These are phyloP conservation scores for Terebella lapidaria DNA, from an alignment of 2,888 invertebrate genomes.

Conservation along the genomic window DNA sequence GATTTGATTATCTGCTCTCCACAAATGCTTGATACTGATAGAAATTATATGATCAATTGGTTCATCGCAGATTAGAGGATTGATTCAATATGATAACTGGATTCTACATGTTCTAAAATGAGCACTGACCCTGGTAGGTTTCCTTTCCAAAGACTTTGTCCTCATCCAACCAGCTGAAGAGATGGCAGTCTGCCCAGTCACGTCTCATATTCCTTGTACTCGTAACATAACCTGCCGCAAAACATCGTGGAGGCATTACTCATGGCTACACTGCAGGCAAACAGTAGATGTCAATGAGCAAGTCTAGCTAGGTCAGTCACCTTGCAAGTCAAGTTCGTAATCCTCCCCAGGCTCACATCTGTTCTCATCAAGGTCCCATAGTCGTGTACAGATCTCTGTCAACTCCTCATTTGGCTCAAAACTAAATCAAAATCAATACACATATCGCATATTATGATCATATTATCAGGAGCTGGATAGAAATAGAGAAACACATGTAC, in stretches of 20 bases:
- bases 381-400: constrained; percentile 38
- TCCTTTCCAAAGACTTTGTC: constrained; percentile 39
- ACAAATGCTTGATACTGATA: neutral
- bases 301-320: constrained; percentile 26
- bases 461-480: too few relatives aligned
- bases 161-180: constrained; percentile 47
- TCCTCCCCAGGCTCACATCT: constrained; percentile 43
- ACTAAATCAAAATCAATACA: too few relatives aligned
- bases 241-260: neutral
- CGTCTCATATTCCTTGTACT: constrained; percentile 28
- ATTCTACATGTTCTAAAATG: neutral
- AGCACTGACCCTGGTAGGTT: constrained; percentile 44
- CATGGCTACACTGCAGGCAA: neutral
- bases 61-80: too few relatives aligned
- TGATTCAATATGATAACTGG: too few relatives aligned
- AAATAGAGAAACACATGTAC: too few relatives aligned
- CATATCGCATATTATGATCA: too few relatives aligned
- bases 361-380: constrained; percentile 50
- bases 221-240: constrained; percentile 39
- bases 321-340: constrained; percentile 48
- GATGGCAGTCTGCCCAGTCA: constrained; percentile 35
- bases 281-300: neutral
- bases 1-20: too few relatives aligned
- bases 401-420: constrained; percentile 26
- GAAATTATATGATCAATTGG: neutral